phyloP scores from a whole-genome alignment of 2,888 invertebrate species.

The Dolomedes plantarius region DNA sequence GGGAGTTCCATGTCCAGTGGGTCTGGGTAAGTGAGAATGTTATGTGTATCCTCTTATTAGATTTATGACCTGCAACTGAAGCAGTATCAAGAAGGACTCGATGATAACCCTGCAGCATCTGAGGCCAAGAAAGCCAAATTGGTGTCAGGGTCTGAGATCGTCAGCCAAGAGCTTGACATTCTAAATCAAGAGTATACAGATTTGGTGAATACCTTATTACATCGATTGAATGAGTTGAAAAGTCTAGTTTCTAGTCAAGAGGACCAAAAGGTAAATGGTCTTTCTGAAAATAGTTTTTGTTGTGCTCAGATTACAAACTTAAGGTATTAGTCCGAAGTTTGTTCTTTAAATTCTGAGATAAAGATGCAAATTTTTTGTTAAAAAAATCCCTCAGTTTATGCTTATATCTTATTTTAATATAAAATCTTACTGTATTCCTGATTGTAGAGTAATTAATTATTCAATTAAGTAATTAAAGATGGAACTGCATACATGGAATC shows the following conservation, averaged over 20 bases:
- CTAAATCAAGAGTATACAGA: constrained; percentile 87
- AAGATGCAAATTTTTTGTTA: too few species aligned
- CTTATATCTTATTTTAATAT: too few species aligned
- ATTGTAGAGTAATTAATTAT: too few species aligned
- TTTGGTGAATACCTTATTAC: constrained; percentile 77
- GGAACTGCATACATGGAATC: too few species aligned
- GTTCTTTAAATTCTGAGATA: too few species aligned
- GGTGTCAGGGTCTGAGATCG: constrained; percentile 83
- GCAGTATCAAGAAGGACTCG: constrained; percentile 88
- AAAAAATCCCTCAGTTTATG: too few species aligned
- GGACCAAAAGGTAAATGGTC: constrained; percentile 79
- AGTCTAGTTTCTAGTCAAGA: constrained; percentile 84
- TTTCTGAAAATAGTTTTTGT: too few species aligned
- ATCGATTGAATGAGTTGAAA: constrained; percentile 83
- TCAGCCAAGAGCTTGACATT: constrained; percentile 86
- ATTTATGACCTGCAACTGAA: constrained; percentile 90
- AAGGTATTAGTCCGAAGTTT: too few species aligned
- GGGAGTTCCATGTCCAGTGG: not conserved
- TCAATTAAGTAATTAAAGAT: too few species aligned
- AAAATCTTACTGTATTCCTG: too few species aligned
- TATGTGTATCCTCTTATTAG: constrained; percentile 79
- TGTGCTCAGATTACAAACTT: too few species aligned
- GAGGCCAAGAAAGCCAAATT: constrained; percentile 75
- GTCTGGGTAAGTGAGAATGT: constrained; percentile 38
- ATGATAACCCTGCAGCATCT: constrained; percentile 85